Conservation (phyloP, 2,888 invertebrate species). For the Lasioglossum oenotherae region DNA sequence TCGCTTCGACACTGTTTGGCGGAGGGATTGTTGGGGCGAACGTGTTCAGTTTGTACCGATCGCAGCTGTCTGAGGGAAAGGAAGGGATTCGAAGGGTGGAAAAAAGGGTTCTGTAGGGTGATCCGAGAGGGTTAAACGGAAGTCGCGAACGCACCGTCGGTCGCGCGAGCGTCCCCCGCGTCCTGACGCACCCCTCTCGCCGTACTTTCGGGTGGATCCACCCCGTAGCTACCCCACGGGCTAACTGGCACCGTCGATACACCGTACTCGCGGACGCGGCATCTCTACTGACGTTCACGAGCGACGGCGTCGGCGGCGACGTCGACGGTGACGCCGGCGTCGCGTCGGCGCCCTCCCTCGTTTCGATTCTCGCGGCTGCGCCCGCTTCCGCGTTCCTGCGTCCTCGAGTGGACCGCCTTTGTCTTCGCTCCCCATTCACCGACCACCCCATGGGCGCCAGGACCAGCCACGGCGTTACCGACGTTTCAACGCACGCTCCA, state of each 20-base stretch:
- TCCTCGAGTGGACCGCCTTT: constrained; percentile 36
- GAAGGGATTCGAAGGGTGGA: not conserved
- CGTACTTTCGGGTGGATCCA: constrained; percentile 70
- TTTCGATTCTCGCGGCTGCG: constrained; percentile 42
- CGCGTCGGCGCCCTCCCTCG: constrained; percentile 43
- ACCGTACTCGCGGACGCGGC: constrained; percentile 71
- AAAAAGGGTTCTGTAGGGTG: not conserved
- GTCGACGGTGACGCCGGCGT: constrained; percentile 27
- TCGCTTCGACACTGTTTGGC: not conserved
- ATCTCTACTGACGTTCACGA: constrained; percentile 53
- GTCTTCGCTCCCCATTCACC: constrained; percentile 34
- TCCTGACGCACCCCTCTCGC: constrained; percentile 43
- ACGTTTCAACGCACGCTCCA: not conserved
- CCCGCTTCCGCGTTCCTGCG: constrained; percentile 52
- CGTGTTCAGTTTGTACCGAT: not conserved
- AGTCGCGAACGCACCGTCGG: constrained; percentile 27
- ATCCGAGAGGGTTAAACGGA: constrained; percentile 21
- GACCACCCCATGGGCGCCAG: constrained; percentile 9
- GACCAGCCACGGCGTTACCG: constrained; percentile 1
- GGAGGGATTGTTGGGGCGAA: not conserved
- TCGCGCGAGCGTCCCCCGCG: constrained; percentile 36
- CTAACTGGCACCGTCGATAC: constrained; percentile 73
- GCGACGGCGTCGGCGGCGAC: constrained; percentile 27
- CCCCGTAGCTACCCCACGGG: constrained; percentile 77
- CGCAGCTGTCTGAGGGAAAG: not conserved